Evolutionary conservation across 1,140 invertebrate genomes (phyloP), one percentile per base, ranked within the genome.

Genomic region (Zaprionus inermis): DNA sequence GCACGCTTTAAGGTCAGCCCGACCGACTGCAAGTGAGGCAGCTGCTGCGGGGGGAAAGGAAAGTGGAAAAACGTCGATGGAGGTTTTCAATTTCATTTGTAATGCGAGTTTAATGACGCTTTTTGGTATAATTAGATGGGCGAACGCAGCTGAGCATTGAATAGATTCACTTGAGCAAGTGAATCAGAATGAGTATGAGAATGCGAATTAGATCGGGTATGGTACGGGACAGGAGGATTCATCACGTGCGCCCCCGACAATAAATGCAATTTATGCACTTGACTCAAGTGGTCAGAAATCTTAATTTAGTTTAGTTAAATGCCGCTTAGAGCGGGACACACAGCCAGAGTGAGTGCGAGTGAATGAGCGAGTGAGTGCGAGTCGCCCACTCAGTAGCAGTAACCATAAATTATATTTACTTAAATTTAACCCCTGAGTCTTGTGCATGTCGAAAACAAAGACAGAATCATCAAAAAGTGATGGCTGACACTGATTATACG

Each of bases 381-480:
- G 38, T 51, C 24, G 41, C 28, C 36, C 52, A 18, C 44, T 54
- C 32, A 72, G 75, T 67, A 76, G 36, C 67, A 69, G 52, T 76
- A 76, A 59, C 77, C 83, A 78, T 89, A 83, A 88, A 88, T 88
- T 88, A 83, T 80, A 88, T 89, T 88, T 89, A 89, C 69, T 83
- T 89, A 75, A 74, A 73, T 78, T 88, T 83, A 76, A 59, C 55
- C 71, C 54, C 68, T 65, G 74, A 69, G 6, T 51, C 11, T 70
- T 67, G 22, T 30, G 61, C 67, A 63, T 12, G 9, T 34, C 16
- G 28, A 14, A 38, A 57, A 63, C 49, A 73, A 80, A 58, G 44
- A 59, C 44, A 18, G 44, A 49, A 49, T 18, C 78, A 72, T 58
- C 72, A 79, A 79, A 79, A 63, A 1, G 24, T 65, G 69, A 57